Conservation (phyloP, 1,140 invertebrate genomes). For the Cotesia glomerata region DNA sequence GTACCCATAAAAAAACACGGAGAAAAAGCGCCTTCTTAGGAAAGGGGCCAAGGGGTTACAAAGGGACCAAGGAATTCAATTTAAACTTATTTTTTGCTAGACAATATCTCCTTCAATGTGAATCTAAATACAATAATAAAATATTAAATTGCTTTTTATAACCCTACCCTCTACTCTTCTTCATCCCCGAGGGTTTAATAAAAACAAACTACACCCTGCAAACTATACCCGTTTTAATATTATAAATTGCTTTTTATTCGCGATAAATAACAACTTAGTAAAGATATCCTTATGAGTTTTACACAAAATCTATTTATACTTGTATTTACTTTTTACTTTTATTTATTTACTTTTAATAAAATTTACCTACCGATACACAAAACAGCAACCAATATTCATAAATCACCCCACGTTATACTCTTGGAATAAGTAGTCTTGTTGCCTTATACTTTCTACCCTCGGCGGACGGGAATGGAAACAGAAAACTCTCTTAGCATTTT, state of each 20-base stretch:
- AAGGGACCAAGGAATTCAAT: slow-evolving; percentile 48
- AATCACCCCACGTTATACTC: slow-evolving; percentile 59
- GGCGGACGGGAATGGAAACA: no score
- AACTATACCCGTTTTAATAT: slow-evolving; percentile 13
- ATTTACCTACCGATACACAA: neutral
- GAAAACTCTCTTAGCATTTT: slow-evolving; percentile 13
- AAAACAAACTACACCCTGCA: slow-evolving; percentile 11
- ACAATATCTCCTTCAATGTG: slow-evolving; percentile 50
- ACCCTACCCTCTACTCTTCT: neutral
- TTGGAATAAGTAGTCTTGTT: slow-evolving; percentile 59
- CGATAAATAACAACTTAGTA: no score
- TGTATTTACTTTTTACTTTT: slow-evolving; percentile 46
- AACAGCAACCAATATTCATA: slow-evolving; percentile 60
- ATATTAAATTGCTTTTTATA: slow-evolving; percentile 51
- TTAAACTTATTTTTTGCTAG: slow-evolving; percentile 58
- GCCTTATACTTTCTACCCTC: slow-evolving; percentile 19
- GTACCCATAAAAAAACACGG: neutral
- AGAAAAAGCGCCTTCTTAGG: neutral
- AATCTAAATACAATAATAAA: slow-evolving; percentile 57
- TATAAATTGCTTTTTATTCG: no score
- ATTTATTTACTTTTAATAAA: slow-evolving; percentile 17
- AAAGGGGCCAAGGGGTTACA: neutral
- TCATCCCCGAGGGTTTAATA: no score
- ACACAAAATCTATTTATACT: no score
- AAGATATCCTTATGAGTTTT: no score